A percentile compares a stretch with the other conserved stretches of the same genome.
phyloP scores from a whole-genome alignment of 2,113 vertebrate species.

The Tilapia sparmanii region DNA sequence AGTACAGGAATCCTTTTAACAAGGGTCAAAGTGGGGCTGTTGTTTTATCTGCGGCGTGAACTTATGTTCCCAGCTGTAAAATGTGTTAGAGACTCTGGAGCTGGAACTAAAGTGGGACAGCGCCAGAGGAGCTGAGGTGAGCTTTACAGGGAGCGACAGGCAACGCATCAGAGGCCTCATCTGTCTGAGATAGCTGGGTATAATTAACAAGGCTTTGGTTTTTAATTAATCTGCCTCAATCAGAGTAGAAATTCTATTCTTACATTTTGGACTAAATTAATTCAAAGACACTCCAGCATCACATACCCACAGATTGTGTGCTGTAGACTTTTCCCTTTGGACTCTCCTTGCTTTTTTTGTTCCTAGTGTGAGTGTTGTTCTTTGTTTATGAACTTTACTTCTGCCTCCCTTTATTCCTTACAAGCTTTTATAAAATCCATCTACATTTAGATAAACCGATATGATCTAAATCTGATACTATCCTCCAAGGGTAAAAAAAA shows the following conservation, averaged over 20 bases:
- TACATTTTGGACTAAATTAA: constrained; percentile 27
- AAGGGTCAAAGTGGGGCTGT: neutral
- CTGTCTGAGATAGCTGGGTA: constrained; percentile 40
- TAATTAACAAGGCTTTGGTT: constrained; percentile 60
- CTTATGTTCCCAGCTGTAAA: neutral
- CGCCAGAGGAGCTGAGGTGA: constrained; percentile 24
- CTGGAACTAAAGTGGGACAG: constrained; percentile 10
- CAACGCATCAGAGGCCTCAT: constrained; percentile 41
- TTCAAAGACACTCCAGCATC: constrained; percentile 29
- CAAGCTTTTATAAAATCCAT: neutral
- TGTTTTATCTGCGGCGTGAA: neutral
- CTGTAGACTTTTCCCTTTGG: neutral
- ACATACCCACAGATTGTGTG: neutral
- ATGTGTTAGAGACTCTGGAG: neutral
- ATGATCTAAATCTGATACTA: neutral
- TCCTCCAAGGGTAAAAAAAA: neutral
- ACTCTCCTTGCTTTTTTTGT: neutral
- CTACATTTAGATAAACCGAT: neutral
- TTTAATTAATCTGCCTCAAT: constrained; percentile 60
- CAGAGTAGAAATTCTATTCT: constrained; percentile 40
- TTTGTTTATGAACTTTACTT: neutral
- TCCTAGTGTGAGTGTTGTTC: neutral
- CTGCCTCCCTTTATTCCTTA: neutral
- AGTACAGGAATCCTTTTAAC: neutral
- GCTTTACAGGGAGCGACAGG: constrained; percentile 15